Evolutionary conservation across 1,140 invertebrate species (phyloP), one percentile per base, ranked within the genome.

Genomic region (Frieseomelitta varia): DNA sequence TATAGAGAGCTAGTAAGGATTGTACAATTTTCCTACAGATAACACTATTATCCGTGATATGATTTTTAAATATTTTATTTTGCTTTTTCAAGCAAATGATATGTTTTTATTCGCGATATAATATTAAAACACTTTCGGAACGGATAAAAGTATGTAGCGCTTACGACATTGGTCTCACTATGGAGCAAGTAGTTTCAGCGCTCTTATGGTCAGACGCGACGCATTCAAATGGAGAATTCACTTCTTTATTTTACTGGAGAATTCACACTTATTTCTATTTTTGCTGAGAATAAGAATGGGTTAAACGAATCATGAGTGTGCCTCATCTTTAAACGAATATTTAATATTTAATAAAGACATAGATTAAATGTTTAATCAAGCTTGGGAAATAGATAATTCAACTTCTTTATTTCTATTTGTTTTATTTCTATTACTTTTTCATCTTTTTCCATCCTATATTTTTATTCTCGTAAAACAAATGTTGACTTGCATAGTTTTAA

Each of bases 171-270:
- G 12, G 51, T 47, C 17, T 74, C n/a, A 14, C 4, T 24, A 65
- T 21, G 4, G n/a, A 63, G 14, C 21, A 73, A 81, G 79, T 81
- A 75, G 71, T 81, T 24, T 67, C 21, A 27, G 21, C 11, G 2
- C 30, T 10, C 15, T 21, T 53, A 55, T 81, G 71, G 27, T 75
- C 79, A 81, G 79, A 69, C 67, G 39, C 34, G 12, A 56, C 4
- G 3, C 34, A 19, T 65, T 61, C 24, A 14, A n/a, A 21, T 24
- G 12, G 24, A 61, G 24, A 61, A 61, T 61, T 24, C 24, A 24
- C 24, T 58, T 58, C 51, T 27, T 68, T 27, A 56, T 21, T 34
- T 30, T 24, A 12, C 56, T 24, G 12, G 24, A 24, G 24, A 58
- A 58, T 58, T n/a, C 11, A 12, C 24, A n/a, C n/a, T 12, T 12